A percentile compares a stretch with the other conserved stretches of the same genome.
Evolutionary conservation across 2,888 invertebrate species (phyloP).

Genomic region (Hybos culiciformis): DNA sequence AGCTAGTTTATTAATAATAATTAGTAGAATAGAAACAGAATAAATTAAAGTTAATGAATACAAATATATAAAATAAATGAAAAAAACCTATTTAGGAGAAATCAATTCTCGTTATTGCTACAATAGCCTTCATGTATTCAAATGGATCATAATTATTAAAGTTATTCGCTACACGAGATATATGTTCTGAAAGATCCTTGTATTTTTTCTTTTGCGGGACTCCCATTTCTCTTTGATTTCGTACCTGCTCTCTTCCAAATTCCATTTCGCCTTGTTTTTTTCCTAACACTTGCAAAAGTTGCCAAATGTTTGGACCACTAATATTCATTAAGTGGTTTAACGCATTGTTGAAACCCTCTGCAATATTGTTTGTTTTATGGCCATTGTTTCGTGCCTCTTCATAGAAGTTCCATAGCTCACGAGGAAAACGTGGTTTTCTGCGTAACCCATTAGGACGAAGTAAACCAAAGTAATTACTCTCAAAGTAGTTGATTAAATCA

Average conservation of each 20-base stretch:
- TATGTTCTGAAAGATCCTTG: neutral
- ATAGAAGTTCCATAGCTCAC: neutral
- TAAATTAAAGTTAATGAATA: no score
- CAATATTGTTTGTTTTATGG: conserved; percentile 1
- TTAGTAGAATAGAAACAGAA: no score
- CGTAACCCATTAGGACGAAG: neutral
- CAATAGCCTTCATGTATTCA: neutral
- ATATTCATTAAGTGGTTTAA: neutral
- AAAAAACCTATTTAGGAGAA: no score
- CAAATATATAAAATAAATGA: no score
- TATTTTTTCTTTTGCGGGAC: neutral
- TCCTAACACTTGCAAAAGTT: neutral
- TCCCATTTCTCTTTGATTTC: neutral
- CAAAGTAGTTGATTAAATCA: neutral
- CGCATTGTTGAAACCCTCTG: neutral
- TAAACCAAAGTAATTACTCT: neutral
- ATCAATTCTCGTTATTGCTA: neutral
- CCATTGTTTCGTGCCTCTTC: neutral
- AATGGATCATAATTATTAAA: neutral
- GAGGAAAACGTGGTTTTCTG: neutral
- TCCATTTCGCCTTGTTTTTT: neutral
- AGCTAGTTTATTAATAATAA: no score
- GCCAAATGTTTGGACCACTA: neutral
- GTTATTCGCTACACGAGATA: neutral
- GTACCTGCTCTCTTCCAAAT: neutral